Base-by-base conservation (phyloP, 2,888 invertebrate species). In the Tineola bisselliella region DNA sequence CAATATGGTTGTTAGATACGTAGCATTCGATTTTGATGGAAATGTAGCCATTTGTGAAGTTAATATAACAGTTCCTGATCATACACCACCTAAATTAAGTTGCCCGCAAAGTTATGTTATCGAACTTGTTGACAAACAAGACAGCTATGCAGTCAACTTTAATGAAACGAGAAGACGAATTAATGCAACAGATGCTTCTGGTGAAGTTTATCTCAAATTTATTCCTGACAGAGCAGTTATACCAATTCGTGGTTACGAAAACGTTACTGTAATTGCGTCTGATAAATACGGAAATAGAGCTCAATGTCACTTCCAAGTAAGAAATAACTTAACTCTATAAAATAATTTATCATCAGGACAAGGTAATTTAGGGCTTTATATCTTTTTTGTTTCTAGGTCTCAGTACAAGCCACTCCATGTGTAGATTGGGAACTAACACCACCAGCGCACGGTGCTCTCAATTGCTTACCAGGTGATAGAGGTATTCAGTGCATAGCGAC, bases 31-130 rank as follows among this genome's bases (percentile, higher is more conserved):
- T 83, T 96, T 95, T 70, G 98, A 98, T 73, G 98, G 98, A 66
- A 99, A 99, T 73, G 97, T 97, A 12, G 99, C 98, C 12, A 96
- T 97, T 73, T 99, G 99, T 74, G 94, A 95, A 88, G 96, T 99
- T 31, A 96, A 97, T 70, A 96, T 99, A 31, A 96, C 97, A 0
- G 96, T 97, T 10, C 95, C 95, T 31, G 97, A 97, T 78, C 93
- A 96, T 61, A 96, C 96, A 0, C 96, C 97, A 61, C 97, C 97
- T 8, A 91, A 91, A 71, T 81, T 97, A 44, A 95, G 94, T 73
- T 97, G 97, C 71, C 97, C 97, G 0, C 96, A 96, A 77, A 96
- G 96, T 73, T 97, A 96, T 73, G 96, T 97, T 0, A 95, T 97
- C 65, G 97, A 97, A 78, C 81, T 97, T 62, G 93, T 95, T 0